phyloP scores from a whole-genome alignment of 2,113 vertebrate species.

The Limanda limanda region DNA sequence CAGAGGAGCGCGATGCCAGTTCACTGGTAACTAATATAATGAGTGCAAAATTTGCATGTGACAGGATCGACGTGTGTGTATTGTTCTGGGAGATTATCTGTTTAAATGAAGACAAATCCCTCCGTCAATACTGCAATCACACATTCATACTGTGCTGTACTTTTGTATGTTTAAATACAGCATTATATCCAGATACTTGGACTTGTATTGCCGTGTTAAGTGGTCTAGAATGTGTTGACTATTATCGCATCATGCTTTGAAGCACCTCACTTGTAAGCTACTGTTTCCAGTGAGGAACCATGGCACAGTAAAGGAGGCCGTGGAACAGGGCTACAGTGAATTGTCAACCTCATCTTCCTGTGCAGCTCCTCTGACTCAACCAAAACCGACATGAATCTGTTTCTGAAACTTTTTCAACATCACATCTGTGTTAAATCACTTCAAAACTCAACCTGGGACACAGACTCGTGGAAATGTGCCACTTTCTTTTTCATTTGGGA shows the following conservation, averaged over 20 bases:
- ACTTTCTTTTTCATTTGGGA: conserved; percentile 3
- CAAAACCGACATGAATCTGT: conserved; percentile 29
- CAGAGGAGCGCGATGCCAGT: conserved; percentile 28
- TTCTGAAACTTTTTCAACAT: conserved; percentile 24
- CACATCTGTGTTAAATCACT: conserved; percentile 8
- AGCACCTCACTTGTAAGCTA: conserved; percentile 33
- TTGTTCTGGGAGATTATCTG: neutral
- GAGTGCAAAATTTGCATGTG: conserved; percentile 41
- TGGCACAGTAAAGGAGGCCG: conserved; percentile 15
- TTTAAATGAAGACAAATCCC: conserved; percentile 22
- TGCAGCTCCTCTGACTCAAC: conserved; percentile 30
- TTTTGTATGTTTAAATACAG: neutral
- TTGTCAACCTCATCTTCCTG: conserved; percentile 21
- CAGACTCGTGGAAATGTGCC: neutral
- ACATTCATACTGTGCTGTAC: neutral
- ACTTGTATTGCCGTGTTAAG: conserved; percentile 10
- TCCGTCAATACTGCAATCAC: neutral
- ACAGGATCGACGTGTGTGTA: neutral
- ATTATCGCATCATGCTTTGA: conserved; percentile 64
- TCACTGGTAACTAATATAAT: conserved; percentile 49
- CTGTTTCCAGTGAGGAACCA: conserved; percentile 34
- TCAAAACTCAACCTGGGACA: conserved; percentile 16
- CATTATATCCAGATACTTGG: neutral
- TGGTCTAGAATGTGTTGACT: conserved; percentile 30
- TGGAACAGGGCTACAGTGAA: conserved; percentile 42